Conservation (phyloP, 2,888 invertebrate genomes). For the Spilarctia lutea region DNA sequence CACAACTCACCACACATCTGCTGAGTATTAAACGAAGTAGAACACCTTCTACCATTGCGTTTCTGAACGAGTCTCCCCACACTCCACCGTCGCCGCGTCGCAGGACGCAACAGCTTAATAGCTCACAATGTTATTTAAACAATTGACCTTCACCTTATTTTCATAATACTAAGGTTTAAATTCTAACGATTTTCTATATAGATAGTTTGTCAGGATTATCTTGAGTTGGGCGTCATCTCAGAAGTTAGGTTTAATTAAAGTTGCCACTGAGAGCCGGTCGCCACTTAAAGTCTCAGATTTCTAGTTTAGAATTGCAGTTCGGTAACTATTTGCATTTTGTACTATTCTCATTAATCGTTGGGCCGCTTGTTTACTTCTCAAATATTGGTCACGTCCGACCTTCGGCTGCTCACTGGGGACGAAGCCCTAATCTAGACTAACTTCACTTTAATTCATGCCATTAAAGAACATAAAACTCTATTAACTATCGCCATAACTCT, state of each 20-base stretch:
- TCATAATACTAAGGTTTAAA: constrained; percentile 43
- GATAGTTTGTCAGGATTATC: constrained; percentile 65
- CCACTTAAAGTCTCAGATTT: constrained; percentile 71
- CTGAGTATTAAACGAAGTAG: constrained; percentile 47
- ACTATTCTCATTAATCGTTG: constrained; percentile 50
- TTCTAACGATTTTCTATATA: constrained; percentile 18
- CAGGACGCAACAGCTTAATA: constrained; percentile 75
- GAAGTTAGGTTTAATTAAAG: constrained; percentile 83
- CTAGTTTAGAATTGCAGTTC: constrained; percentile 70
- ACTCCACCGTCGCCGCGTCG: constrained; percentile 58
- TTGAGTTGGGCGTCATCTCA: constrained; percentile 76
- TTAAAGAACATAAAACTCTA: not conserved
- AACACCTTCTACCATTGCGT: constrained; percentile 57
- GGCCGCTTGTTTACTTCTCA: constrained; percentile 35
- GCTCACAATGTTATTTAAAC: constrained; percentile 42
- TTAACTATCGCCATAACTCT: not conserved
- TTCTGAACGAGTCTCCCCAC: constrained; percentile 63
- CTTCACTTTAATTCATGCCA: not conserved
- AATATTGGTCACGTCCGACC: constrained; percentile 34
- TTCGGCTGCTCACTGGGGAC: not conserved
- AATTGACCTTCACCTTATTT: constrained; percentile 36
- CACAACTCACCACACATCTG: not conserved
- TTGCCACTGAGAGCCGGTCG: constrained; percentile 69
- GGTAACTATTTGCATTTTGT: constrained; percentile 73
- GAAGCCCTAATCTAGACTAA: not conserved